phyloP scores from a whole-genome alignment of 2,888 invertebrate genomes.

The Bimastos eiseni region DNA sequence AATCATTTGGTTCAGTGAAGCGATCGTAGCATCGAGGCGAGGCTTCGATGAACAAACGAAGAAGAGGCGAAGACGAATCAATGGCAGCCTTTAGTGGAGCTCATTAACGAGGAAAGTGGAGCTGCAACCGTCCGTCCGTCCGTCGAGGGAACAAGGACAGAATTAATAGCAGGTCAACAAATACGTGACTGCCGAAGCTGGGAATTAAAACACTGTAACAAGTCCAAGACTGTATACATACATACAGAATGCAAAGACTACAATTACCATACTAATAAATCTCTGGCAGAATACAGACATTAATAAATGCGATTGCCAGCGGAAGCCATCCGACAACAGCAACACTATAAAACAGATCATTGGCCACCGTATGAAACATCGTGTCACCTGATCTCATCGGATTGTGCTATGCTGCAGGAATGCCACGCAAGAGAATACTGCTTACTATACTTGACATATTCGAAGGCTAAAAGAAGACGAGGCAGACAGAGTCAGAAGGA shows the following conservation, averaged over 20 bases:
- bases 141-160: neutral
- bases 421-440: too few species aligned
- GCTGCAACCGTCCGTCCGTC: neutral
- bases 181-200: neutral
- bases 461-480: too few species aligned
- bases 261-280: neutral
- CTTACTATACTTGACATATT: too few species aligned
- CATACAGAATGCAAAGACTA: neutral
- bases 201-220: neutral
- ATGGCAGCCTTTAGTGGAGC: neutral
- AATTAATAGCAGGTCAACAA: neutral
- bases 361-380: too few species aligned
- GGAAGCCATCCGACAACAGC: neutral
- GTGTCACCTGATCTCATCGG: too few species aligned
- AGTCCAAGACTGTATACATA: neutral
- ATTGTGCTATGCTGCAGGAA: too few species aligned
- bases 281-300: neutral
- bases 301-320: neutral
- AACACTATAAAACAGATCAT: too few species aligned
- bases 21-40: neutral
- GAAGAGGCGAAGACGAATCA: neutral
- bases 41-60: neutral
- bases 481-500: too few species aligned
- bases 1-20: neutral
- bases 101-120: neutral